phyloP scores from a whole-genome alignment of 2,113 vertebrate species.

The Antechinus stuartii region DNA sequence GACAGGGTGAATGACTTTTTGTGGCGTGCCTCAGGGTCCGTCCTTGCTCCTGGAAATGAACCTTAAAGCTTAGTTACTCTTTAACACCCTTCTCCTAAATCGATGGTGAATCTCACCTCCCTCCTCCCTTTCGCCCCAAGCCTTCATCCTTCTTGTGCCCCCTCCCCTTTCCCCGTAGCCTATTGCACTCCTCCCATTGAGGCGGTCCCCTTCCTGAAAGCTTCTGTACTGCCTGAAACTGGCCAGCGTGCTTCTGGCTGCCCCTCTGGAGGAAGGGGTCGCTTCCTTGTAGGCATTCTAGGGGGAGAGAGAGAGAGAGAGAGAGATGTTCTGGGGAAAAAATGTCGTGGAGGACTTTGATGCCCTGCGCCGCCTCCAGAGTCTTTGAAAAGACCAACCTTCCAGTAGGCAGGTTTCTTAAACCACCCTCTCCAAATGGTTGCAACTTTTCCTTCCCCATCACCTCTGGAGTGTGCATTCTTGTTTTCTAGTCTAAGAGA shows the following conservation, averaged over 20 bases:
- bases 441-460: slow-evolving; percentile 75
- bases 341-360: slow-evolving; percentile 46
- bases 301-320: slow-evolving; percentile 68
- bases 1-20: slow-evolving; percentile 23
- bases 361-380: slow-evolving; percentile 49
- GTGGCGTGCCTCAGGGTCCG: background rate
- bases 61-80: slow-evolving; percentile 44
- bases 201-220: slow-evolving; percentile 68
- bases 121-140: slow-evolving; percentile 9
- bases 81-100: slow-evolving; percentile 67
- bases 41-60: slow-evolving; percentile 19
- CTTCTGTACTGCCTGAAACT: slow-evolving; percentile 34
- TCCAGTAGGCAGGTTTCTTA: slow-evolving; percentile 57
- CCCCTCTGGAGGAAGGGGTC: slow-evolving; percentile 70
- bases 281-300: slow-evolving; percentile 80
- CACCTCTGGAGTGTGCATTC: slow-evolving; percentile 41
- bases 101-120: slow-evolving; percentile 62
- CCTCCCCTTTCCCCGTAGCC: slow-evolving; percentile 68
- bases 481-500: slow-evolving; percentile 33
- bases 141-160: slow-evolving; percentile 64
- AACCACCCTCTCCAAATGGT: slow-evolving; percentile 68
- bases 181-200: slow-evolving; percentile 75
- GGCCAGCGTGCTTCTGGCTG: slow-evolving; percentile 41
- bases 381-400: slow-evolving; percentile 48
- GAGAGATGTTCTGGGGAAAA: background rate